Percentiles rank a stretch among this genome's conserved stretches.
phyloP scores from a whole-genome alignment of 1,140 invertebrate genomes.

The Drosophila lacertosa region DNA sequence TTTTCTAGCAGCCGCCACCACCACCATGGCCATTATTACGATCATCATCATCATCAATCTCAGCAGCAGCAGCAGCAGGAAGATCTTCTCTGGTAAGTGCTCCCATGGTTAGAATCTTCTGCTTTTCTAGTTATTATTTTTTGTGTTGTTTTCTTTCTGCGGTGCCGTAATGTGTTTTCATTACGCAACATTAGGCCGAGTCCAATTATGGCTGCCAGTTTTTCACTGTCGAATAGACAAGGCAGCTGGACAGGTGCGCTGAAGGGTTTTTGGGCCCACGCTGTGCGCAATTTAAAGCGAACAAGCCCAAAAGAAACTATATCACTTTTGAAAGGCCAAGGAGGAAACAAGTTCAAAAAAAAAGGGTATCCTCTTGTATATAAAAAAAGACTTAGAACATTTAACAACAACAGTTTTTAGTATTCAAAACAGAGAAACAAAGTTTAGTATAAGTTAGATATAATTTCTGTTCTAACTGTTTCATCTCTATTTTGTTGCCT shows the following conservation, averaged over 20 bases:
- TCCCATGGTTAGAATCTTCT: conserved; percentile 25
- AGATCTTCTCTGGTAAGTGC: conserved; percentile 28
- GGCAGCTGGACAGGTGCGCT: conserved; percentile 53
- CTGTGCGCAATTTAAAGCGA: conserved; percentile 47
- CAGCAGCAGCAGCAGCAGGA: conserved; percentile 12
- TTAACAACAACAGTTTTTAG: too few relatives aligned
- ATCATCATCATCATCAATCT: conserved; percentile 37
- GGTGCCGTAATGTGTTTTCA: conserved; percentile 75
- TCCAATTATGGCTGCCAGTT: conserved; percentile 71
- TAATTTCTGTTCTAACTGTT: conserved; percentile 17
- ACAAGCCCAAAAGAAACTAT: conserved; percentile 15
- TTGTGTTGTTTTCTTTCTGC: conserved; percentile 32
- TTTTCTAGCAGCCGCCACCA: conserved; percentile 10
- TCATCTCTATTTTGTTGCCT: not conserved
- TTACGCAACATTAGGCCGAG: conserved; percentile 73
- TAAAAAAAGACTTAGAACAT: too few relatives aligned
- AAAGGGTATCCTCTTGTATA: too few relatives aligned
- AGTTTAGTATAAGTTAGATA: conserved; percentile 1
- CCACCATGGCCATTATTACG: conserved; percentile 32
- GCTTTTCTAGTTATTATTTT: conserved; percentile 44
- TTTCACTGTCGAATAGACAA: conserved; percentile 58
- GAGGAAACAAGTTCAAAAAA: too few relatives aligned
- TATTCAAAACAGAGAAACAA: not conserved
- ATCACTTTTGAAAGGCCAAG: not conserved
- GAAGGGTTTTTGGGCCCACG: conserved; percentile 46